Evolutionary conservation across 2,888 invertebrate genomes (phyloP).

Genomic region (Bembecia ichneumoniformis): DNA sequence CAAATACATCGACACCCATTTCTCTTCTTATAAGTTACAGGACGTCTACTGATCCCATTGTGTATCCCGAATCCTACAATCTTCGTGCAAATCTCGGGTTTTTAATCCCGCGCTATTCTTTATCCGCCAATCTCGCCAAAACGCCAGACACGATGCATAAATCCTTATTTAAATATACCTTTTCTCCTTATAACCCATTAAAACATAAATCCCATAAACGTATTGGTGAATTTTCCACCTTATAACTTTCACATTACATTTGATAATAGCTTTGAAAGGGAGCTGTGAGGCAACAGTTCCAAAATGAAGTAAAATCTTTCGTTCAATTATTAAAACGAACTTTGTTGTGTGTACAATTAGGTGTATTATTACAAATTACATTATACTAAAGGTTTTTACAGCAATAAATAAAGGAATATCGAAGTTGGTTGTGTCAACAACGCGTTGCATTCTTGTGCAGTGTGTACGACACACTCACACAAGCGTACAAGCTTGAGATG

Average conservation of each 20-base stretch:
- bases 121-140: slow-evolving; percentile 69
- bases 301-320: background rate
- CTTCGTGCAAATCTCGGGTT: slow-evolving; percentile 41
- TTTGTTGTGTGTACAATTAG: background rate
- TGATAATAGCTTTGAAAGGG: slow-evolving; percentile 15
- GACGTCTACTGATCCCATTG: slow-evolving; percentile 19
- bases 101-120: slow-evolving; percentile 50
- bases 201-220: slow-evolving; percentile 19
- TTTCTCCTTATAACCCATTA: slow-evolving; percentile 19
- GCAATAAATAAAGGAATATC: slow-evolving; percentile 72
- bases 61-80: slow-evolving; percentile 26
- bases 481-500: slow-evolving; percentile 14
- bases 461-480: slow-evolving; percentile 47
- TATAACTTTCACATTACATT: slow-evolving; percentile 17
- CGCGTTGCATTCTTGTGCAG: slow-evolving; percentile 70
- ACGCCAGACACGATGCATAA: slow-evolving; percentile 69
- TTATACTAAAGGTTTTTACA: slow-evolving; percentile 51
- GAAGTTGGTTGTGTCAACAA: slow-evolving; percentile 72
- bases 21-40: background rate
- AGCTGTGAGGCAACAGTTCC: no score
- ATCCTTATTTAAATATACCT: slow-evolving; percentile 71
- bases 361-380: slow-evolving; percentile 14
- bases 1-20: no score
- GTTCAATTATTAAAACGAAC: slow-evolving; percentile 11
- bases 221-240: slow-evolving; percentile 19